Evolutionary conservation across 2,888 invertebrate species (phyloP), one percentile per base, ranked within the genome.

Genomic region (Physocephala rufipes): DNA sequence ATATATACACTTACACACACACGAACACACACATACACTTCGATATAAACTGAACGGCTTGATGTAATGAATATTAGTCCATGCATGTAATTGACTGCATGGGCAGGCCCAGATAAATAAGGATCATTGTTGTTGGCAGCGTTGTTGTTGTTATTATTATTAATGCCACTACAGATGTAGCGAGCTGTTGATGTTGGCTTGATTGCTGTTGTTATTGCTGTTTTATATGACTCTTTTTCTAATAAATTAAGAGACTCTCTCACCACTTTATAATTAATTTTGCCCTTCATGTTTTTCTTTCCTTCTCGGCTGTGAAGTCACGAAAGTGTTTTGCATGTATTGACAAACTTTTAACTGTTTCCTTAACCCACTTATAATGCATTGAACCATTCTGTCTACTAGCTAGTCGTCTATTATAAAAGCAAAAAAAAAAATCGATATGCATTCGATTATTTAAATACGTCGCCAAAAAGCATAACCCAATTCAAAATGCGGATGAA

Each of bases 191-290:
- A 36, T 36, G 36, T 36, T 36, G 5, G 4, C 9, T 9, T 36
- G 5, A 36, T 36, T 36, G 36, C 36, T 36, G 36, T 26, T 15
- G 26, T 28, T 13, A 28, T 58, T 24, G 26, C 24, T 21, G 53
- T 55, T 24, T 58, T 58, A 28, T 26, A 21, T 53, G 21, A 9
- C 2, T 53, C 2, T 53, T 13, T n/a, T 53, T 53, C 12, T 21
- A 21, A 21, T 36, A 21, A 28, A 58, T 28, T 28, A 58, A 58
- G 13, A 28, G 26, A 9, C 28, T 58, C 26, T 24, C 24, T 26
- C 15, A 58, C 28, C 47, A 19, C 26, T 19, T 47, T 45, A 63
- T 63, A 45, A 63, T 63, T 63, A 63, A 63, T 63, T 45, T 63
- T 26, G 63, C 47, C 63, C 63, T 63, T 63, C 63, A 15, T 63